These are phyloP conservation scores for Nestor notabilis DNA, from an alignment of 2,113 vertebrate genomes.

Conservation along the genomic window DNA sequence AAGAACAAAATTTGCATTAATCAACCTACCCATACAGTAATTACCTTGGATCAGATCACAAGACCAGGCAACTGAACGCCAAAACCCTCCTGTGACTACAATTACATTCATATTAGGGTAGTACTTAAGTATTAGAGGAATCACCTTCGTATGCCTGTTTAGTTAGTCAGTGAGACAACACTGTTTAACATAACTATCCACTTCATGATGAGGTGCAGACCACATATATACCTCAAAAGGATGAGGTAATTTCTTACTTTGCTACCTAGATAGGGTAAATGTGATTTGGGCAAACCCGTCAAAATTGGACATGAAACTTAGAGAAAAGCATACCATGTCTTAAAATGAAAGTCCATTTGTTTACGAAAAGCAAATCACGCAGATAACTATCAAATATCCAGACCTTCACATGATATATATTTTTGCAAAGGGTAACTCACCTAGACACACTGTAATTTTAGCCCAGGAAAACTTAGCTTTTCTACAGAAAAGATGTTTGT, in stretches of 20 bases:
- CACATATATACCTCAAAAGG: not conserved
- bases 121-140: not conserved
- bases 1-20: not conserved
- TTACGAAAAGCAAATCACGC: not conserved
- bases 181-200: not conserved
- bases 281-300: not conserved
- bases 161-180: not conserved
- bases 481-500: not conserved
- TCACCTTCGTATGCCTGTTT: not conserved
- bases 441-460: not conserved
- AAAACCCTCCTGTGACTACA: not conserved
- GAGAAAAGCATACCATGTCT: not conserved
- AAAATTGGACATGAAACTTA: not conserved
- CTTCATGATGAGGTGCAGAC: not conserved
- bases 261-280: not conserved
- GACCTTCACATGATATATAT: not conserved
- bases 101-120: not conserved
- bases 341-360: not conserved
- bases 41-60: not conserved
- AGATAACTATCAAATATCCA: not conserved
- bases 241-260: not conserved
- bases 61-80: not conserved
- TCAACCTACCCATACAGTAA: not conserved
- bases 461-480: not conserved
- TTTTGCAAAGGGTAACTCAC: not conserved